Evolutionary conservation across 2,888 invertebrate genomes (phyloP).

Genomic region (Thelaira solivaga): DNA sequence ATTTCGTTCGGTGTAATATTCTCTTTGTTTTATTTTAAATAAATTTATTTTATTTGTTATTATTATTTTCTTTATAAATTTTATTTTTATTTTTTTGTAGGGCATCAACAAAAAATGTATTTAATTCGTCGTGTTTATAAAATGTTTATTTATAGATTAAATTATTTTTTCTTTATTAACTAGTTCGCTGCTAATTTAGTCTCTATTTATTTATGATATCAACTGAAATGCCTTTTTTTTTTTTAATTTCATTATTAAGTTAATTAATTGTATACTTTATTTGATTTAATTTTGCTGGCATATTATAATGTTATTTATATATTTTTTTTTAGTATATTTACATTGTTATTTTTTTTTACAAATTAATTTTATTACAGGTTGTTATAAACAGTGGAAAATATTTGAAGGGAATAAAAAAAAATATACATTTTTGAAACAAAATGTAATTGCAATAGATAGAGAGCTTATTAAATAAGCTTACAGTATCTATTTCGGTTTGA

Average conservation of each 20-base stretch:
- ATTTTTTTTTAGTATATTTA: slow-evolving; percentile 47
- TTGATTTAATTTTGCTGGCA: slow-evolving; percentile 7
- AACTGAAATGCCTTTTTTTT: slow-evolving; percentile 61
- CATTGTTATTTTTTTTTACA: slow-evolving; percentile 46
- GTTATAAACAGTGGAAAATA: background rate
- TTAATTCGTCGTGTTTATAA: slow-evolving; percentile 7
- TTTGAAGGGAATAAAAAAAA: no score
- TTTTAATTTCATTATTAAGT: slow-evolving; percentile 49
- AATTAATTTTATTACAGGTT: slow-evolving; percentile 30
- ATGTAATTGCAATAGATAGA: no score
- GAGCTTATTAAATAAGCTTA: no score
- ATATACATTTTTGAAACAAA: no score
- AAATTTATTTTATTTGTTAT: slow-evolving; percentile 4
- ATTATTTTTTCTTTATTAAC: slow-evolving; percentile 51
- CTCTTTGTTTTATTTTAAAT: slow-evolving; percentile 59
- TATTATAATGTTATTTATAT: slow-evolving; percentile 10
- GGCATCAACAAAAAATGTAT: slow-evolving; percentile 38
- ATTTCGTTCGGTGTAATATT: slow-evolving; percentile 34
- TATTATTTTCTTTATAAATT: slow-evolving; percentile 23
- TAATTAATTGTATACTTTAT: slow-evolving; percentile 22
- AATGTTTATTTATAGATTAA: slow-evolving; percentile 64
- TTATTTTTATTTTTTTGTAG: slow-evolving; percentile 58
- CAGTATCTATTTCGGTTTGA: no score
- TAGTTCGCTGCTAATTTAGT: slow-evolving; percentile 62
- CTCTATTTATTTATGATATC: slow-evolving; percentile 67